Evolutionary conservation across 2,888 invertebrate species (phyloP).

Genomic region (Pasiphila rectangulata): DNA sequence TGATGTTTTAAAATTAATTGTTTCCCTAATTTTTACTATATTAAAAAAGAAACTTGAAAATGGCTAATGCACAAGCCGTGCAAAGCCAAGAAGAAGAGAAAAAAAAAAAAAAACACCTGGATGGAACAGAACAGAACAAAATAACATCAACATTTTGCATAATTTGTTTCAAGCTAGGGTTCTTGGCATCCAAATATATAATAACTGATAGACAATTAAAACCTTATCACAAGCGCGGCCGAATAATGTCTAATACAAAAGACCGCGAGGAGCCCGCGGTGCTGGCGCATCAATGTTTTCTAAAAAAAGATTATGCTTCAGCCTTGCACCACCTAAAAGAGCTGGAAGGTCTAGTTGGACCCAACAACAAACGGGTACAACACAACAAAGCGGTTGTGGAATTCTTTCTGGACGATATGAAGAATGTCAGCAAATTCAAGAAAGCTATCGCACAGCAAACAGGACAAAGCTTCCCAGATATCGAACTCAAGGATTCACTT

Average conservation of each 20-base stretch:
- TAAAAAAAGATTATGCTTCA: conserved; percentile 82
- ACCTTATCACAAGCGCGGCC: neutral
- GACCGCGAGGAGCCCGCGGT: conserved; percentile 78
- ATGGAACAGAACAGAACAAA: too few species aligned
- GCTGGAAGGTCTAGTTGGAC: conserved; percentile 80
- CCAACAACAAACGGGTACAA: conserved; percentile 86
- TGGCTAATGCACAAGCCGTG: too few species aligned
- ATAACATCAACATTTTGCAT: too few species aligned
- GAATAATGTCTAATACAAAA: conserved; percentile 54
- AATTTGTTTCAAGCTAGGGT: too few species aligned
- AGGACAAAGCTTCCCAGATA: conserved; percentile 71
- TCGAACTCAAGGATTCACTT: conserved; percentile 59
- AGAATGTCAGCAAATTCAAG: conserved; percentile 86
- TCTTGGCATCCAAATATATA: too few species aligned
- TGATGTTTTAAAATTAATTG: too few species aligned
- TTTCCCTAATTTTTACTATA: too few species aligned
- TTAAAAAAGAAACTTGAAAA: too few species aligned
- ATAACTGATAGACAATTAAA: too few species aligned
- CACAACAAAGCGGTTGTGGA: conserved; percentile 93
- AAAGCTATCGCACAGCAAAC: conserved; percentile 84
- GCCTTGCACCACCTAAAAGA: conserved; percentile 84
- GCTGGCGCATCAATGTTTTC: conserved; percentile 82
- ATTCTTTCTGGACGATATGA: conserved; percentile 87
- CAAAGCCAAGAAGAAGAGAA: too few species aligned
- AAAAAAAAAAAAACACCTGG: too few species aligned